These are phyloP conservation scores for Panzeria rudis DNA, from an alignment of 2,888 invertebrate genomes.

Conservation along the genomic window DNA sequence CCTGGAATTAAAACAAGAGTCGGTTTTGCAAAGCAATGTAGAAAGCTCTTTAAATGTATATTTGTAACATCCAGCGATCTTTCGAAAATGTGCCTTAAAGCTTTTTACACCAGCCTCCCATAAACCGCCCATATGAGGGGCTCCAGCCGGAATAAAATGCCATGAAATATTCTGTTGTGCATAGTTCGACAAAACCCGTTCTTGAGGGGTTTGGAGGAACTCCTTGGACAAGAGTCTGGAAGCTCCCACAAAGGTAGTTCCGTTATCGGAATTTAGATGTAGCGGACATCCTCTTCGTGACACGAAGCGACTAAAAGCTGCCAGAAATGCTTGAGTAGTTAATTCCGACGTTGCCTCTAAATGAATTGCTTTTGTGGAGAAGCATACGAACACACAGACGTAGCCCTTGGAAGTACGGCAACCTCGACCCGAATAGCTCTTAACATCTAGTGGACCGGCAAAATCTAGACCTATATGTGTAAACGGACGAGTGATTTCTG, in stretches of 20 bases:
- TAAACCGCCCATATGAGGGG: constrained; percentile 1
- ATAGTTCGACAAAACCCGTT: not conserved
- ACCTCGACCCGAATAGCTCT: not conserved
- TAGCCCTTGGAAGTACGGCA: constrained; percentile 14
- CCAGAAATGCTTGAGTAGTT: not conserved
- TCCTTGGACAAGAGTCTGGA: too few species aligned
- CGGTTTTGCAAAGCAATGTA: not conserved
- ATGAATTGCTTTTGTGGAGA: constrained; percentile 10
- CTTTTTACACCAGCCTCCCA: constrained; percentile 4
- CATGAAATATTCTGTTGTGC: not conserved
- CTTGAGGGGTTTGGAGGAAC: too few species aligned
- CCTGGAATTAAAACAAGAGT: not conserved
- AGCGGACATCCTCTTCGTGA: not conserved
- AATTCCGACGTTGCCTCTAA: constrained; percentile 7
- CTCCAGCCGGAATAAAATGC: not conserved
- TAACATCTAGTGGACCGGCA: not conserved
- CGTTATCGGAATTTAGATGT: too few species aligned
- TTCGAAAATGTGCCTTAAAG: constrained; percentile 6
- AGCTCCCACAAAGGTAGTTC: too few species aligned
- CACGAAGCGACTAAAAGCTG: constrained; percentile 3
- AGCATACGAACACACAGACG: not conserved
- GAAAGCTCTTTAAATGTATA: not conserved
- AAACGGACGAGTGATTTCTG: not conserved
- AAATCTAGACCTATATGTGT: constrained; percentile 1
- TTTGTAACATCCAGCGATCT: not conserved